Evolutionary conservation across 2,113 vertebrate species (phyloP).

Genomic region (Hoplias malabaricus): DNA sequence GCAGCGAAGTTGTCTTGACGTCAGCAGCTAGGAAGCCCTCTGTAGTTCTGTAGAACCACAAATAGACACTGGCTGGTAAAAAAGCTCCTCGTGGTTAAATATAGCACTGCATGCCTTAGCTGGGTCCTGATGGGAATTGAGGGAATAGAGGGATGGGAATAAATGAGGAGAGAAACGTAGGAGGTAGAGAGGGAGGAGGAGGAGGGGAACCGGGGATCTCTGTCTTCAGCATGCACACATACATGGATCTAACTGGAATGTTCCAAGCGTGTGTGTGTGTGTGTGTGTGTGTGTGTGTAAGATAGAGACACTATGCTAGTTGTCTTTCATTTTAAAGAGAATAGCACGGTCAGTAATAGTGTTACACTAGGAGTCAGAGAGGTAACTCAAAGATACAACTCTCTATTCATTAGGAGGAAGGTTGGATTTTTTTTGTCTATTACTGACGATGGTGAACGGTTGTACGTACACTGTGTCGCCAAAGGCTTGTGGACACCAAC

Average conservation of each 20-base stretch:
- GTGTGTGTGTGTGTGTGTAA: not conserved
- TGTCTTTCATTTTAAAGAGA: not conserved
- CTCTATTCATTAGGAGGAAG: too few species aligned
- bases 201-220: slow-evolving; percentile 50
- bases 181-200: slow-evolving; percentile 35
- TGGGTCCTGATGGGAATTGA: slow-evolving; percentile 62
- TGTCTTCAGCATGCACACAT: slow-evolving; percentile 56
- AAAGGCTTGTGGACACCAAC: too few species aligned
- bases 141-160: slow-evolving; percentile 30
- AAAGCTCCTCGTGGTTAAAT: slow-evolving; percentile 74
- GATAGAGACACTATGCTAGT: too few species aligned
- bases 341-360: not conserved
- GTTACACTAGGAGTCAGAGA: not conserved
- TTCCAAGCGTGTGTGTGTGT: not conserved
- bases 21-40: slow-evolving; percentile 78
- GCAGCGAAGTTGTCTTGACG: slow-evolving; percentile 72
- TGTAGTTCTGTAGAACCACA: slow-evolving; percentile 72
- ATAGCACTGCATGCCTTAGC: slow-evolving; percentile 72
- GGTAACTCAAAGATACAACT: too few species aligned
- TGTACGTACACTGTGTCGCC: too few species aligned
- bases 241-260: slow-evolving; percentile 55
- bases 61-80: slow-evolving; percentile 74
- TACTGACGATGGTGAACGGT: too few species aligned
- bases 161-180: not conserved
- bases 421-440: too few species aligned